A percentile compares a stretch with the other conserved stretches of the same genome.
Evolutionary conservation across 2,113 vertebrate genomes (phyloP).

Genomic region (Benitochromis conjunctus): DNA sequence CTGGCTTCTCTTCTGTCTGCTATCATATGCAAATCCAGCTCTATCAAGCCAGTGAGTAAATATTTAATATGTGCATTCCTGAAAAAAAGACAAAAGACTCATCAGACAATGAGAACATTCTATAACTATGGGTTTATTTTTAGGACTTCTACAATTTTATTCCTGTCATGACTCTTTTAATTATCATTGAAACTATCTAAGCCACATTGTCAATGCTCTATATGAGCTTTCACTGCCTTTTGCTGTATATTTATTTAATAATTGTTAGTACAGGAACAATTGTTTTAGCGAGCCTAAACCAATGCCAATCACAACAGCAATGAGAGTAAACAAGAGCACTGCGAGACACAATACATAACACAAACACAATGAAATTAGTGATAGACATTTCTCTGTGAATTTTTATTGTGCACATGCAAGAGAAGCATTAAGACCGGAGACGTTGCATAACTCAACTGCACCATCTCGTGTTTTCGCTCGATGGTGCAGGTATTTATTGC

Average conservation of each 20-base stretch:
- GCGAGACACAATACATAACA: neutral
- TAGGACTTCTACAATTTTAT: neutral
- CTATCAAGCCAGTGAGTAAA: neutral
- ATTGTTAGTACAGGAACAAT: neutral
- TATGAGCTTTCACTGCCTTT: rapidly evolving
- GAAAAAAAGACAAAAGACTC: neutral
- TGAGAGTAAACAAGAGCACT: neutral
- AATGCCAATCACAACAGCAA: neutral
- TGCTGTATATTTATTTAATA: neutral
- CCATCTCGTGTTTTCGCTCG: slow-evolving; percentile 16
- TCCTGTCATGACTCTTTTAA: neutral
- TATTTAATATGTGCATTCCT: neutral
- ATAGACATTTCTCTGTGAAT: neutral
- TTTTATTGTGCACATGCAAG: neutral
- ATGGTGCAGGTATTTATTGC: neutral
- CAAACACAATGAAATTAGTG: neutral
- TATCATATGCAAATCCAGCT: neutral
- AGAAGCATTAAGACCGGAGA: neutral
- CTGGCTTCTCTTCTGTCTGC: neutral
- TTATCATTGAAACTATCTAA: neutral
- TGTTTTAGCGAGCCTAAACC: neutral
- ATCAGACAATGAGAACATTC: neutral
- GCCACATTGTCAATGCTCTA: neutral
- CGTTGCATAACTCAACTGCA: neutral
- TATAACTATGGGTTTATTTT: neutral